These are phyloP conservation scores for Phrynocephalus vlangalii DNA, from an alignment of 2,797 vertebrate species.

Conservation along the genomic window DNA sequence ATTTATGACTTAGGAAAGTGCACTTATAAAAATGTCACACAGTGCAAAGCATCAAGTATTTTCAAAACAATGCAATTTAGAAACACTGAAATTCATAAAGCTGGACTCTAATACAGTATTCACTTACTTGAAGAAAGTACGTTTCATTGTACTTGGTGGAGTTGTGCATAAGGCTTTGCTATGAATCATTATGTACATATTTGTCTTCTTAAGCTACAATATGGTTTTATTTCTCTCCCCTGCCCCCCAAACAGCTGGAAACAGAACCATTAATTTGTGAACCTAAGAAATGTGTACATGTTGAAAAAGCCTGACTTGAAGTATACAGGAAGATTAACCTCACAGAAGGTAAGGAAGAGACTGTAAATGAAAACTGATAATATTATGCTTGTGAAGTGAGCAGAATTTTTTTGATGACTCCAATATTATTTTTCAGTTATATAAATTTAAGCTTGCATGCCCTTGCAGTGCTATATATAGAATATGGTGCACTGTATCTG, in stretches of 20 bases:
- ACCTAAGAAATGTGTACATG: background rate
- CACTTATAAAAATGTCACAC: background rate
- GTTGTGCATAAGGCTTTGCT: background rate
- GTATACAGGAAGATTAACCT: conserved; percentile 1
- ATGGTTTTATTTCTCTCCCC: background rate
- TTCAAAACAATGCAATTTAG: background rate
- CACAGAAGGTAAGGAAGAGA: conserved; percentile 5
- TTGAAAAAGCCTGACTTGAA: background rate
- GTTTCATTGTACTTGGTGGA: background rate
- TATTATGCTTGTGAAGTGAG: background rate
- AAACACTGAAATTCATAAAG: background rate
- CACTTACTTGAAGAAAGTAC: background rate
- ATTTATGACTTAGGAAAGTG: no score
- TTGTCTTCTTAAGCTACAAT: conserved; percentile 14
- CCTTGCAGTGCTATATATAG: no score
- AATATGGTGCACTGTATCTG: background rate
- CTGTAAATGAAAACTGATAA: background rate
- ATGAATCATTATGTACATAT: background rate
- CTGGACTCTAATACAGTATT: background rate
- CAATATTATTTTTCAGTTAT: background rate
- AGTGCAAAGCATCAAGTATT: no score
- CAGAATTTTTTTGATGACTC: background rate
- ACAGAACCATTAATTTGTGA: background rate
- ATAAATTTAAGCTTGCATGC: background rate
- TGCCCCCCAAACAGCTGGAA: conserved; percentile 11